Evolutionary conservation across 2,113 vertebrate species (phyloP), one percentile per base, ranked within the genome.

Genomic region (Aplodontia rufa): DNA sequence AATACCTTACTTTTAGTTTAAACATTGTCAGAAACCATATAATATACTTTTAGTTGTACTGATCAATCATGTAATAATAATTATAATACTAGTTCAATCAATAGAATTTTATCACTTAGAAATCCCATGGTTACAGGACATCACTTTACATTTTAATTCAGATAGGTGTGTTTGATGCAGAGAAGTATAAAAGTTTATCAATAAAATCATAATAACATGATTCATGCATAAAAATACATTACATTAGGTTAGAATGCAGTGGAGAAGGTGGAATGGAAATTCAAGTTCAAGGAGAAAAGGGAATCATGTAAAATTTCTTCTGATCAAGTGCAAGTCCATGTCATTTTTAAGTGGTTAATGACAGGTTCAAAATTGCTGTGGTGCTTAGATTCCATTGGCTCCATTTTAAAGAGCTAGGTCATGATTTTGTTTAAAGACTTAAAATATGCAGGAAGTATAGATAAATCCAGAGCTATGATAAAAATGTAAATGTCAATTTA

Each of bases 141-240:
- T 30, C 68, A 10, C 66, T 87, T 90, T 69, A n/a, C 47, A 68
- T 87, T 96, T 82, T 95, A 83, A 83, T 94, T 87, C 79, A 81
- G 86, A 75, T 87, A 75, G 10, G 42, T 69, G 22, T 92, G 24
- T 94, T 89, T 82, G 30, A 51, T 83, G 45, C 37, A 75, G 86
- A 76, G 14, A 82, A 40, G 4, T 68, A 64, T 37, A 74, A 76
- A 71, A 12, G 4, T 66, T 90, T 26, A 68, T 79, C n/a, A 24
- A 75, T 91, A 55, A 88, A 94, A 76, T 84, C 17, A 62, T 45
- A 84, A 87, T 86, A 26, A 3, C 20, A 68, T 75, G 81, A 47
- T 72, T 94, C 60, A 81, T 19, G 30, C 32, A 47, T 84, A 42
- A 90, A 55, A 35, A 62, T 94, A 68, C 16, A 32, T 37, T 89